These are phyloP conservation scores for Onychomys leucogaster DNA, from an alignment of 2,797 vertebrate species.

Conservation along the genomic window DNA sequence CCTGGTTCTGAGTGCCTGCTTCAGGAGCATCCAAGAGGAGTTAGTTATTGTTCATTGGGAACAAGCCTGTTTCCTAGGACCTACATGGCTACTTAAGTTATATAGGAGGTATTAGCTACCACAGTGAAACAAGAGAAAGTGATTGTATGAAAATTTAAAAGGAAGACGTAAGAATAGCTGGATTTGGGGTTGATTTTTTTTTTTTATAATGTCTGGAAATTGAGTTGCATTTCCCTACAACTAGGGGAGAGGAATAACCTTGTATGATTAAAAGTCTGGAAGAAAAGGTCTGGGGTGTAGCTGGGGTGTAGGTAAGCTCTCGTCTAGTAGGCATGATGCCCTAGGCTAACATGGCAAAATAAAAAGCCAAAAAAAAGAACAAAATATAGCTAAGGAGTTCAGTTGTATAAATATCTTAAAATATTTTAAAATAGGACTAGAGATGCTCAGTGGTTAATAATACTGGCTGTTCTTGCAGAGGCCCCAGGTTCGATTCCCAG, in stretches of 20 bases:
- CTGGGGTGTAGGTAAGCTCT: background rate
- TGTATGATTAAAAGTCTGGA: background rate
- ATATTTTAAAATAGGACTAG: background rate
- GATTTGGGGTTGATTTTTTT: background rate
- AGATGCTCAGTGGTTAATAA: background rate
- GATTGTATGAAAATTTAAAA: background rate
- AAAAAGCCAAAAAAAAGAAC: background rate
- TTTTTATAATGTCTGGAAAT: background rate
- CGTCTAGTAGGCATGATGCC: background rate
- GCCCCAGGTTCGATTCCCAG: background rate
- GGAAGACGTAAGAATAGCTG: background rate
- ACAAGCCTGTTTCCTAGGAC: background rate
- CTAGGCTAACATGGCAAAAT: background rate
- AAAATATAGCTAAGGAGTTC: background rate
- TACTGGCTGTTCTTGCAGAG: background rate
- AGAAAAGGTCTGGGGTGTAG: background rate
- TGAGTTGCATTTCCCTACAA: background rate
- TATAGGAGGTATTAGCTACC: background rate
- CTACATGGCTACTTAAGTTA: background rate
- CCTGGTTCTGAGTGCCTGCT: background rate
- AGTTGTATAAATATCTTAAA: constrained; percentile 1
- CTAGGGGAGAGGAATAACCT: background rate
- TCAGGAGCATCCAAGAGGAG: background rate
- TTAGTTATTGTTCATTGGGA: background rate
- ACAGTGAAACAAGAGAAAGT: background rate